A percentile compares a stretch with the other conserved stretches of the same genome.
Evolutionary conservation across 2,113 vertebrate genomes (phyloP).

Genomic region (Oceanodroma tethys): DNA sequence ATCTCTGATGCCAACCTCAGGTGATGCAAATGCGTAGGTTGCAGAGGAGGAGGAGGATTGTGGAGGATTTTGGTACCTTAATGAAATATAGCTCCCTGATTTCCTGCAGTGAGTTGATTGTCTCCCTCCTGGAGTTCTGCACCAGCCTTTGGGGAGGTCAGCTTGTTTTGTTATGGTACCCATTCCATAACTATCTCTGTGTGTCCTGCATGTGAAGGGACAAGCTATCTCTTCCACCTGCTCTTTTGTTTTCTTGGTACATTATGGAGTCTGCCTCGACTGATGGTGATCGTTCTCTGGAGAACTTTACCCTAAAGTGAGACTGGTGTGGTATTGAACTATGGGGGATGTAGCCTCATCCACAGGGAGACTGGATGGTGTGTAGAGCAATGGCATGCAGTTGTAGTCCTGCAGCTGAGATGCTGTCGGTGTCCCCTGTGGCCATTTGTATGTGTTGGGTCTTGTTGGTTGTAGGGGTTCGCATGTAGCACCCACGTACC

Average conservation of each 20-base stretch:
- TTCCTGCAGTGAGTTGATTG: background rate
- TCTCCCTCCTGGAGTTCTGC: background rate
- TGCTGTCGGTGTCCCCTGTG: background rate
- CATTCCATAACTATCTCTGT: no score
- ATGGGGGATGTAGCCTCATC: accelerated
- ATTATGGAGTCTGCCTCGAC: background rate
- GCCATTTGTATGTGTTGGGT: background rate
- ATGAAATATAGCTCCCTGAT: background rate
- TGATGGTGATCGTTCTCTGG: background rate
- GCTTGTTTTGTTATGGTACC: background rate
- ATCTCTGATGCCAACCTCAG: background rate
- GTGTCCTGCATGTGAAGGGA: background rate
- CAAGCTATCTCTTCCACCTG: background rate
- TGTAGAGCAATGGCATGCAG: accelerated
- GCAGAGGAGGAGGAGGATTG: background rate
- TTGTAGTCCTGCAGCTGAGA: background rate
- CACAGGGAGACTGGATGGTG: background rate
- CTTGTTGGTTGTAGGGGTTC: background rate
- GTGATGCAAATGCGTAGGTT: background rate
- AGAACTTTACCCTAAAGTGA: background rate
- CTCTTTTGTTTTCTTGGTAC: background rate
- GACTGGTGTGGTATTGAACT: background rate
- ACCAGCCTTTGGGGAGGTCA: background rate
- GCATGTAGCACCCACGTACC: accelerated
- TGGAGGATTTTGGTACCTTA: background rate